Percentiles rank a stretch among this genome's conserved stretches.
phyloP scores from a whole-genome alignment of 2,113 vertebrate genomes.

The Harpagus bidentatus region DNA sequence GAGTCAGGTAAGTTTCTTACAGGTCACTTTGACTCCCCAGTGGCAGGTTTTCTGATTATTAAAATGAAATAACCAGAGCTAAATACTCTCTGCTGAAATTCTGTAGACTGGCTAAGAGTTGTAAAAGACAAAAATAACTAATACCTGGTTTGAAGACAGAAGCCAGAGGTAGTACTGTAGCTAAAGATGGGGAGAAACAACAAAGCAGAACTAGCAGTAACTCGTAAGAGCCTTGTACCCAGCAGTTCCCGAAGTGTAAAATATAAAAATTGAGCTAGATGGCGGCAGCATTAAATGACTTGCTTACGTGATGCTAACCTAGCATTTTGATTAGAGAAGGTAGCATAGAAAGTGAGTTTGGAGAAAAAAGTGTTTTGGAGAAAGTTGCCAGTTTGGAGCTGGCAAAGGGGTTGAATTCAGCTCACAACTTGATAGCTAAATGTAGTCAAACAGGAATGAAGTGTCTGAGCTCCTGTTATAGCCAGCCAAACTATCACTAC shows the following conservation, averaged over 20 bases:
- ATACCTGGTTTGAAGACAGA: neutral
- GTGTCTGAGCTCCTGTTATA: neutral
- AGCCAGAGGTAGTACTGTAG: neutral
- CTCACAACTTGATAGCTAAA: neutral
- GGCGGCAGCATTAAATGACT: neutral
- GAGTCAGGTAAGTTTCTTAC: accelerated
- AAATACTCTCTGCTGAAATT: neutral
- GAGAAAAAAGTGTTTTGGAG: neutral
- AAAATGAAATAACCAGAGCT: neutral
- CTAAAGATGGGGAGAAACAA: neutral
- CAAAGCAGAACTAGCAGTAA: neutral
- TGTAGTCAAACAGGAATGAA: neutral
- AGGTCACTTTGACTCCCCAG: neutral
- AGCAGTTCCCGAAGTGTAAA: neutral
- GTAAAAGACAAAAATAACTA: neutral
- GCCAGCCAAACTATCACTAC: neutral
- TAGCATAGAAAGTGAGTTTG: neutral
- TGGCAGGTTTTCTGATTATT: neutral
- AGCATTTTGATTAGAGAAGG: neutral
- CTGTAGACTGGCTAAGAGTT: neutral
- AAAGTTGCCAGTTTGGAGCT: neutral
- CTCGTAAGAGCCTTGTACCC: neutral
- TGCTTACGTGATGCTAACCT: neutral
- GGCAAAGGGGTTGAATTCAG: neutral
- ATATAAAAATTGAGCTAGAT: neutral